A percentile compares a stretch with the other conserved stretches of the same genome.
These are phyloP conservation scores for Drosophila pseudotakahashii DNA, from an alignment of 2,888 invertebrate genomes.

Conservation along the genomic window DNA sequence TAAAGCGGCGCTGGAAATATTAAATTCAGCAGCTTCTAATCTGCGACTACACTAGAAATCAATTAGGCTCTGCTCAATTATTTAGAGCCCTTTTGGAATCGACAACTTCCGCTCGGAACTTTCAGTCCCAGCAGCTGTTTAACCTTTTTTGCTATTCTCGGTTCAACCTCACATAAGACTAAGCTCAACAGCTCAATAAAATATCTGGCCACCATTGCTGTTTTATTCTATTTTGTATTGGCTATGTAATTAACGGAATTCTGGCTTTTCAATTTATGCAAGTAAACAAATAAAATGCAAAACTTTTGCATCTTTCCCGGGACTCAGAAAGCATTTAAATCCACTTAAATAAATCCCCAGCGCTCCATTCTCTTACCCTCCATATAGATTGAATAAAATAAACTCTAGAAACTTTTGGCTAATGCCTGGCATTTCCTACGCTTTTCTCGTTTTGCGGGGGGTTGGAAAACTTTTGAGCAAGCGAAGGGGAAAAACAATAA, in stretches of 20 bases:
- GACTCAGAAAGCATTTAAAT: constrained; percentile 42
- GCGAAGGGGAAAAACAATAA: constrained; percentile 58
- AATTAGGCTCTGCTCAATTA: constrained; percentile 62
- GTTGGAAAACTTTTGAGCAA: constrained; percentile 42
- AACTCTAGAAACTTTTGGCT: constrained; percentile 55
- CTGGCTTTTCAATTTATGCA: constrained; percentile 58
- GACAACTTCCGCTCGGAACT: constrained; percentile 14
- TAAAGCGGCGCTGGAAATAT: not conserved
- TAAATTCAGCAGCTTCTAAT: constrained; percentile 3
- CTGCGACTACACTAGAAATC: constrained; percentile 35
- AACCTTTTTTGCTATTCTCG: not conserved
- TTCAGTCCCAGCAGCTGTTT: not conserved
- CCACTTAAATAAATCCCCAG: constrained; percentile 45
- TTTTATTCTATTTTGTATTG: constrained; percentile 17
- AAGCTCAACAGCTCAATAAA: constrained; percentile 26
- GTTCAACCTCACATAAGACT: constrained; percentile 44
- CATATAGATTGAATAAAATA: constrained; percentile 40
- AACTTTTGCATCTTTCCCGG: constrained; percentile 36
- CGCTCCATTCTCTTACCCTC: constrained; percentile 1
- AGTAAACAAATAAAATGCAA: constrained; percentile 31
- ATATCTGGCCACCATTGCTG: constrained; percentile 21
- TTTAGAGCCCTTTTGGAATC: constrained; percentile 37
- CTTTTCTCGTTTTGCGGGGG: constrained; percentile 1
- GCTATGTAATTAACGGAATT: constrained; percentile 50
- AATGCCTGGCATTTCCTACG: constrained; percentile 48